Percentiles rank a stretch among this genome's conserved stretches.
These are phyloP conservation scores for Eretmocerus hayati DNA, from an alignment of 2,888 invertebrate genomes.

Conservation along the genomic window DNA sequence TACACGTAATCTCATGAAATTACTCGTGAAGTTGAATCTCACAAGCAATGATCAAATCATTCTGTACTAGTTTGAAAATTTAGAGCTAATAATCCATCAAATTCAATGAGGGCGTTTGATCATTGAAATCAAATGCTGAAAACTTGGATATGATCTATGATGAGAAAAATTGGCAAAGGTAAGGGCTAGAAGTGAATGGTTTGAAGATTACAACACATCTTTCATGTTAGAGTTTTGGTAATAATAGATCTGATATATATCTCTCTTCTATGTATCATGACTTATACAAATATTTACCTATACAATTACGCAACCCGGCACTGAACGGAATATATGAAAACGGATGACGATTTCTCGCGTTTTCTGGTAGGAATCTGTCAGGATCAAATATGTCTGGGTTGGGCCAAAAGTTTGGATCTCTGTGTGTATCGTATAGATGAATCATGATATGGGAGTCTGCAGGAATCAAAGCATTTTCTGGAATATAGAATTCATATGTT, in stretches of 20 bases:
- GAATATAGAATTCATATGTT: neutral
- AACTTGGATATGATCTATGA: neutral
- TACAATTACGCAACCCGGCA: conserved; percentile 12
- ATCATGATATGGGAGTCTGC: conserved; percentile 6
- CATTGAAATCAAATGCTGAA: neutral
- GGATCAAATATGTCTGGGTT: conserved; percentile 12
- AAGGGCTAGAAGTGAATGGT: no score
- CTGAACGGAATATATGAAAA: conserved; percentile 9
- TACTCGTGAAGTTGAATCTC: no score
- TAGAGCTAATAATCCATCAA: no score
- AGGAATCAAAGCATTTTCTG: conserved; percentile 13
- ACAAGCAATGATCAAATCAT: no score
- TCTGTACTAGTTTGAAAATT: no score
- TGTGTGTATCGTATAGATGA: conserved; percentile 7
- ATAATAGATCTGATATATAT: no score
- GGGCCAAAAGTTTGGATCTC: conserved; percentile 15
- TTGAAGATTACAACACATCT: no score
- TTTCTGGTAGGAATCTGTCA: conserved; percentile 11
- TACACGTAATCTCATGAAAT: no score
- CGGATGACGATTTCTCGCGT: conserved; percentile 2
- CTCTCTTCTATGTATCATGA: no score
- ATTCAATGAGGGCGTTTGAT: no score
- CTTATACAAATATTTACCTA: no score
- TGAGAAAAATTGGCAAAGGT: neutral
- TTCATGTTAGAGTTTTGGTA: no score